Evolutionary conservation across 1,140 invertebrate genomes (phyloP).

Genomic region (Dinoponera quadriceps): DNA sequence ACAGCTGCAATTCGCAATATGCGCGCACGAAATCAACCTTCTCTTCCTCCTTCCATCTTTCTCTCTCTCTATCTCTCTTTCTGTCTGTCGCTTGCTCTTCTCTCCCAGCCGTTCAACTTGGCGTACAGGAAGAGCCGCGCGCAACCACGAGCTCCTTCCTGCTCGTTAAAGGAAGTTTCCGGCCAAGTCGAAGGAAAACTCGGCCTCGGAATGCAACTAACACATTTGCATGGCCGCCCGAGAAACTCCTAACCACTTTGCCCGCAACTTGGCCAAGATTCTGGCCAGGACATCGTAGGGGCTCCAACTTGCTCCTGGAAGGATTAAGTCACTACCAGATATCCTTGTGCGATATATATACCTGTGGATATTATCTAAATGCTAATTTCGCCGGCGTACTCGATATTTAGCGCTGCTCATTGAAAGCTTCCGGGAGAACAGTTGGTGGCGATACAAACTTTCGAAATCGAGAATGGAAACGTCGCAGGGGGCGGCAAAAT

Average conservation of each 20-base stretch:
- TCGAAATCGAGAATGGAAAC: neutral
- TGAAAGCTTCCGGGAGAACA: constrained; percentile 18
- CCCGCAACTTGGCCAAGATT: constrained; percentile 73
- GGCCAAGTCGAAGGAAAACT: constrained; percentile 65
- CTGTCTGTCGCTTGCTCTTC: neutral
- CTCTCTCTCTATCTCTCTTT: neutral
- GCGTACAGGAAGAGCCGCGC: constrained; percentile 10
- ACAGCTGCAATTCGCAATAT: constrained; percentile 12
- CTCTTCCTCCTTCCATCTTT: neutral
- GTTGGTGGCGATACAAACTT: constrained; percentile 29
- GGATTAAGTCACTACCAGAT: constrained; percentile 69
- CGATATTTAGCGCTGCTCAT: constrained; percentile 35
- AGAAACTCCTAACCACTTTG: constrained; percentile 65
- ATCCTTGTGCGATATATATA: constrained; percentile 13
- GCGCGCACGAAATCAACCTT: neutral
- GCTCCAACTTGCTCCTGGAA: constrained; percentile 47
- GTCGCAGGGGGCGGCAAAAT: neutral
- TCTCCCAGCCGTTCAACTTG: constrained; percentile 31
- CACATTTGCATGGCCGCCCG: constrained; percentile 71
- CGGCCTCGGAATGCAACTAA: constrained; percentile 72
- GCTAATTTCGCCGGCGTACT: constrained; percentile 46
- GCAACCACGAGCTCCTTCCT: constrained; percentile 34
- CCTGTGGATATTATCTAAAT: constrained; percentile 52
- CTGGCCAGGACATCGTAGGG: constrained; percentile 63
- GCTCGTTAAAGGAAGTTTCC: constrained; percentile 61